A percentile compares a stretch with the other conserved stretches of the same genome.
Evolutionary conservation across 2,888 invertebrate genomes (phyloP).

Genomic region (Argyresthia albistria): DNA sequence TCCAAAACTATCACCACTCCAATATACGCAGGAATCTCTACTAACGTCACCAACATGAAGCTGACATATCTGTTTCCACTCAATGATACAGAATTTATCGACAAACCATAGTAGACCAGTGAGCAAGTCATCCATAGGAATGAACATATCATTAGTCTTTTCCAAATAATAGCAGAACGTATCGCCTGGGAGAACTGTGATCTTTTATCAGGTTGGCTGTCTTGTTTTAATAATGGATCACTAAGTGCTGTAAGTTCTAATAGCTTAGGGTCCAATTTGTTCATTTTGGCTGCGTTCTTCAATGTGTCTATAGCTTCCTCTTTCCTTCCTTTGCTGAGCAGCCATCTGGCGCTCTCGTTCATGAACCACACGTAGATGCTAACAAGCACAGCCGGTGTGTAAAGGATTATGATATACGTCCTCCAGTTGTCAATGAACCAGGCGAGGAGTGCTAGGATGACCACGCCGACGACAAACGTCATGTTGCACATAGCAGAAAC

Average conservation of each 20-base stretch:
- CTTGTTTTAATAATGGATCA: constrained; percentile 43
- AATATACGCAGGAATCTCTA: constrained; percentile 83
- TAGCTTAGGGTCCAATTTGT: constrained; percentile 65
- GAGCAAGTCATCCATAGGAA: constrained; percentile 86
- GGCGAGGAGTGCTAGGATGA: constrained; percentile 79
- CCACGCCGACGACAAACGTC: constrained; percentile 83
- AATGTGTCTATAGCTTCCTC: constrained; percentile 77
- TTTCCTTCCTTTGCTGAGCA: constrained; percentile 78
- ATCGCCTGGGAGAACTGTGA: constrained; percentile 64
- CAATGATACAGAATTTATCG: constrained; percentile 82
- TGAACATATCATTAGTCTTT: constrained; percentile 76
- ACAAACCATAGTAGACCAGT: constrained; percentile 85
- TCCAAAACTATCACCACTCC: constrained; percentile 77
- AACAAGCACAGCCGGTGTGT: constrained; percentile 78
- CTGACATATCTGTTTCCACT: constrained; percentile 83
- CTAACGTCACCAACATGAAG: constrained; percentile 76
- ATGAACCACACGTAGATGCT: constrained; percentile 80
- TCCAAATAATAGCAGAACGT: constrained; percentile 68
- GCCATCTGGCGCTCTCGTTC: constrained; percentile 86
- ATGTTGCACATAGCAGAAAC: constrained; percentile 82
- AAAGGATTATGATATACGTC: constrained; percentile 76
- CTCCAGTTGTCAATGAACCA: constrained; percentile 84
- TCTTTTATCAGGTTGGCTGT: constrained; percentile 42
- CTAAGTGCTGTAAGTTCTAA: constrained; percentile 57
- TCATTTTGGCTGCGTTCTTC: constrained; percentile 76